These are phyloP conservation scores for Artibeus jamaicensis DNA, from an alignment of 2,797 vertebrate species.

Conservation along the genomic window DNA sequence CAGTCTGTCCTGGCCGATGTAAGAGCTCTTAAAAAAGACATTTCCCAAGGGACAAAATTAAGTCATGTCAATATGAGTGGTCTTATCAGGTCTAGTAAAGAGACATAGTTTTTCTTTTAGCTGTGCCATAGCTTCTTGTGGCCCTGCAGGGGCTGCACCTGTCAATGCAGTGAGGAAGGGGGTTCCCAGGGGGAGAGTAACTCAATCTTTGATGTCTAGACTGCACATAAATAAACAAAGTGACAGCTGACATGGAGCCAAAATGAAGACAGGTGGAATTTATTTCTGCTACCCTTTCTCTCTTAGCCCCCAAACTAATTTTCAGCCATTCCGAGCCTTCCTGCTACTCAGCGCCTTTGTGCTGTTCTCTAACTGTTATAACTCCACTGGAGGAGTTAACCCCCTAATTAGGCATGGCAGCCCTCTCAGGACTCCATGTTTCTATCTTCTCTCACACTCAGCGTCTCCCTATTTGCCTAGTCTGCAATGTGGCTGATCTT, in stretches of 20 bases:
- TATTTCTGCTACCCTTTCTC: not conserved
- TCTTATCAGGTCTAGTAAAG: slow-evolving; percentile 26
- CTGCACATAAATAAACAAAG: slow-evolving; percentile 54
- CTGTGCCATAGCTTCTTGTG: not conserved
- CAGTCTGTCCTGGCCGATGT: slow-evolving; percentile 26
- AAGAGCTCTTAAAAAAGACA: slow-evolving; percentile 53
- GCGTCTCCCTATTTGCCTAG: not conserved
- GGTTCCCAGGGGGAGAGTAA: not conserved
- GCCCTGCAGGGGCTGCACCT: not conserved
- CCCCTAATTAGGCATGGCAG: not conserved
- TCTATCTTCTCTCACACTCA: not conserved
- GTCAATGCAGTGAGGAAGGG: not conserved
- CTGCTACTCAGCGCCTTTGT: not conserved
- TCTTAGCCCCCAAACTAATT: not conserved
- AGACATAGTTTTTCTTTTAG: not conserved
- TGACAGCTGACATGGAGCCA: not conserved
- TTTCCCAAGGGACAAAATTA: slow-evolving; percentile 54
- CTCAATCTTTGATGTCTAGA: slow-evolving; percentile 34
- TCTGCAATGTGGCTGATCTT: not conserved
- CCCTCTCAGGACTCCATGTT: not conserved
- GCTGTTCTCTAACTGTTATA: not conserved
- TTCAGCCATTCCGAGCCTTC: not conserved
- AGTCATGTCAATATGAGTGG: slow-evolving; percentile 42
- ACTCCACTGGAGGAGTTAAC: not conserved
- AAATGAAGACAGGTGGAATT: not conserved